Evolutionary conservation across 2,888 invertebrate genomes (phyloP).

Genomic region (Acanthosepion esculentum): DNA sequence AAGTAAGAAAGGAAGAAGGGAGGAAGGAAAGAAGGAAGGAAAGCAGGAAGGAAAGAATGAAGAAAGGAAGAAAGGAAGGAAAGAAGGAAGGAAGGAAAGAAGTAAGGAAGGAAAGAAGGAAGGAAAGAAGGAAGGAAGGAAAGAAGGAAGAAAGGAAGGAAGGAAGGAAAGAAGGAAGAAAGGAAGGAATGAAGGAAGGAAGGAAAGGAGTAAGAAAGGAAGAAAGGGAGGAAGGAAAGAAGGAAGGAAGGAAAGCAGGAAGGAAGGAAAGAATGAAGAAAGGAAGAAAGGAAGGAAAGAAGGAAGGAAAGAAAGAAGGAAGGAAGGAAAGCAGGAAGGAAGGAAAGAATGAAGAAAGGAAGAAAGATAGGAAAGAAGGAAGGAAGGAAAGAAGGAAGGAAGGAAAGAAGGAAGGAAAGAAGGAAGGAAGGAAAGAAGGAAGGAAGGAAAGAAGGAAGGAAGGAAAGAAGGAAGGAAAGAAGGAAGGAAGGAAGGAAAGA

Average conservation of each 20-base stretch:
- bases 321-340: too few species aligned
- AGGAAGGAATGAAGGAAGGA: too few species aligned
- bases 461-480: neutral
- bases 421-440: too few species aligned
- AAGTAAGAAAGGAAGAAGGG: neutral
- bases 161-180: fast-evolving
- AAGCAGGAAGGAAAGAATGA: neutral
- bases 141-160: neutral
- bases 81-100: too few species aligned
- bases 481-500: neutral
- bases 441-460: too few species aligned
- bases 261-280: fast-evolving
- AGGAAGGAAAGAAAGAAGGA: too few species aligned
- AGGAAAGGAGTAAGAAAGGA: too few species aligned
- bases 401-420: neutral
- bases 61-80: too few species aligned
- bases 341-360: too few species aligned
- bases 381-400: neutral
- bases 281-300: too few species aligned
- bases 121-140: neutral
- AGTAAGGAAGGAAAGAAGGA: neutral
- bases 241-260: neutral
- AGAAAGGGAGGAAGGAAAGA: neutral
- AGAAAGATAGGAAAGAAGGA: neutral
- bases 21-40: neutral